Evolutionary conservation across 2,797 vertebrate species (phyloP).

Genomic region (Pogonophryne albipinna): DNA sequence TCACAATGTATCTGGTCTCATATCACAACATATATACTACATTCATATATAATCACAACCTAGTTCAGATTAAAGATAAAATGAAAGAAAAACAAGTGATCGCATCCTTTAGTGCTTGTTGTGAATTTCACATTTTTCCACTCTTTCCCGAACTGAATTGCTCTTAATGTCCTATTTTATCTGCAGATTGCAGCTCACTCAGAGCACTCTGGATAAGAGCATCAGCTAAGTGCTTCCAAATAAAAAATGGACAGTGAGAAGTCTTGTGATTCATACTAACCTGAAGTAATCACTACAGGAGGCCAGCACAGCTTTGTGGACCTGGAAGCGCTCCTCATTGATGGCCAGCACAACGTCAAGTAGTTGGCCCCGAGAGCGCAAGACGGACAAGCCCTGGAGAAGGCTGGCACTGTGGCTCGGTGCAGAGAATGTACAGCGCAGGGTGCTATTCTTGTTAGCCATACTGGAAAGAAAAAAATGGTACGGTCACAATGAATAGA

Average conservation of each 20-base stretch:
- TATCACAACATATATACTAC: too few species aligned
- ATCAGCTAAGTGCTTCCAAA: conserved; percentile 41
- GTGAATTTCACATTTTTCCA: not conserved
- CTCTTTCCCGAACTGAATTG: not conserved
- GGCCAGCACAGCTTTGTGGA: conserved; percentile 96
- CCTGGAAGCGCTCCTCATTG: conserved; percentile 93
- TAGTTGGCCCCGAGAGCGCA: conserved; percentile 94
- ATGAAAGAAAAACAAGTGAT: not conserved
- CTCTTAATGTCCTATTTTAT: not conserved
- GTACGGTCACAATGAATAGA: conserved; percentile 43
- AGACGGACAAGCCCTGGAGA: conserved; percentile 92
- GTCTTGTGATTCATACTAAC: conserved; percentile 78
- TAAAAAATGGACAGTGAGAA: conserved; percentile 20
- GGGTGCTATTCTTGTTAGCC: conserved; percentile 93
- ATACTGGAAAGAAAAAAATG: conserved; percentile 88
- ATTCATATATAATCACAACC: too few species aligned
- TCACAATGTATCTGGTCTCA: too few species aligned
- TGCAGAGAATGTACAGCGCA: conserved; percentile 96
- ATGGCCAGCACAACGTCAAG: conserved; percentile 95
- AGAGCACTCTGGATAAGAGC: conserved; percentile 18
- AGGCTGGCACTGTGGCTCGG: conserved; percentile 93
- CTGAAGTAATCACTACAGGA: conserved; percentile 99
- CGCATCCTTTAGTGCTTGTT: not conserved
- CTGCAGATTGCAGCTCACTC: conserved; percentile 5
- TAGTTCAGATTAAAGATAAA: not conserved